Base-by-base conservation (phyloP, 92 coral and sea anemone genomes). In the Galaxea fascicularis region DNA sequence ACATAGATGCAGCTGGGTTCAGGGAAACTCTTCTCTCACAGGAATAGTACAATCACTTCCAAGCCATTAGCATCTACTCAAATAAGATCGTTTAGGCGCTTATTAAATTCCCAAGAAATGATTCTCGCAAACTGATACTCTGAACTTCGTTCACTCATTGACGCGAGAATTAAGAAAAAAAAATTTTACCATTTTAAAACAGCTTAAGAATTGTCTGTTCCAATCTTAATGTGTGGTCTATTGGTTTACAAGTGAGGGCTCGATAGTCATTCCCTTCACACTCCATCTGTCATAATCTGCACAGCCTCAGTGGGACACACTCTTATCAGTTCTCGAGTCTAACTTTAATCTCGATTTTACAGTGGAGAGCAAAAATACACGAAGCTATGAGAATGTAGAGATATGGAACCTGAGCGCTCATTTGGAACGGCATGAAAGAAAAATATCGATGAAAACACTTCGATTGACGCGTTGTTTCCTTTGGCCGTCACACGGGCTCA, bases 1-100 rank as follows among this genome's bases (percentile, higher is more conserved):
- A 87, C 89, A 90, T 56, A 83, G 80, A 16, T 79, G 88, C 98
- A 94, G 98, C 98, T 94, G 98, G 88, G 57, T 39, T 72, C 66
- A 78, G 63, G 70, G 82, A 76, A 90, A 70, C 90, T 87, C 93
- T 35, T 35, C 41, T 94, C 92, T 94, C 98, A 92, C 85, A 88
- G 93, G 95, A 92, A 89, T 71, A 88, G 74, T 67, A 54, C 80
- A 63, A 83, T 83, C 71, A 59, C 63, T 59, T 49, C 87, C 10
- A 41, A 47, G 74, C 47, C 85, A 82, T 82, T 82, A 82, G 59
- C 44, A 69, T 39, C 53, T 27, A 82, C 52, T 70, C 86, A 82
- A 56, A 70, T 52, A 82, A 70, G 46, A 82, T 82, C 86, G 69
- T 54, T 80, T 68, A 35, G 85, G 60, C 41, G 86, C 78, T 82